phyloP scores from a whole-genome alignment of 2,113 vertebrate species.

The Pseudopodoces humilis region DNA sequence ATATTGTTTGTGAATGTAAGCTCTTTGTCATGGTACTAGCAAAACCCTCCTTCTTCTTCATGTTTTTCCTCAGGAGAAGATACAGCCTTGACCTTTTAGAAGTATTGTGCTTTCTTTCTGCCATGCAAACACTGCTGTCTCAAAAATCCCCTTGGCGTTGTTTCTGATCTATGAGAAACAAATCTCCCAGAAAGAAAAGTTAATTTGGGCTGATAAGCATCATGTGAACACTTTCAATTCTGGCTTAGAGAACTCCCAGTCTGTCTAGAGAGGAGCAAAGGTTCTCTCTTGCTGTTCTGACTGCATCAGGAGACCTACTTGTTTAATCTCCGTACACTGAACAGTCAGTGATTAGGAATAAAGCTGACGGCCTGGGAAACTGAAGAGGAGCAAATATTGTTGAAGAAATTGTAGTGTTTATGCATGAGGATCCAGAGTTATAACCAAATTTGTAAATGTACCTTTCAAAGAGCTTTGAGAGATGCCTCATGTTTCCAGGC shows the following conservation, averaged over 20 bases:
- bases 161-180: background rate
- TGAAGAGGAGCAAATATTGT: background rate
- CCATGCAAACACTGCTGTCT: background rate
- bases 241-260: background rate
- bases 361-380: background rate
- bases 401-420: background rate
- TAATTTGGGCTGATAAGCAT: background rate
- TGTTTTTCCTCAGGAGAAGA: background rate
- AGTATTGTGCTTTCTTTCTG: background rate
- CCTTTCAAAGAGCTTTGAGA: background rate
- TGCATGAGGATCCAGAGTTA: background rate
- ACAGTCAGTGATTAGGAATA: background rate
- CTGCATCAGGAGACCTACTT: background rate
- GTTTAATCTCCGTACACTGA: background rate
- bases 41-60: background rate
- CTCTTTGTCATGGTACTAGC: background rate
- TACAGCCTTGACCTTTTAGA: background rate
- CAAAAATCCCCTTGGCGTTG: background rate
- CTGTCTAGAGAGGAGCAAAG: background rate
- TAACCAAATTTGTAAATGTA: background rate
- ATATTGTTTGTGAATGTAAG: background rate
- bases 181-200: background rate
- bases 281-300: background rate
- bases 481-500: background rate
- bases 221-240: background rate